These are phyloP conservation scores for Bujurquina vittata DNA, from an alignment of 2,113 vertebrate species.

Conservation along the genomic window DNA sequence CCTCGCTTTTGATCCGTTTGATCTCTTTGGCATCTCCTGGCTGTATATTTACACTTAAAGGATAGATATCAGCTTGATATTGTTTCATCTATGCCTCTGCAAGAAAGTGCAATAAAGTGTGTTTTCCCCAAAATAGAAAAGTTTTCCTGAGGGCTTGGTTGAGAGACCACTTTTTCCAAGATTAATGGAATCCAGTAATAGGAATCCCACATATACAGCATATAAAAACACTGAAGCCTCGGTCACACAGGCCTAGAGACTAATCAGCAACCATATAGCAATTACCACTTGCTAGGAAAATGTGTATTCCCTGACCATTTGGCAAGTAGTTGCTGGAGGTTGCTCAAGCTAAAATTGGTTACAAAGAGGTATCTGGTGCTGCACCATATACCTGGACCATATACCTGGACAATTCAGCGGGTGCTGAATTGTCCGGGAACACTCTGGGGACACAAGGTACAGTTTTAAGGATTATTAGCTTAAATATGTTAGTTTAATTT, in stretches of 20 bases:
- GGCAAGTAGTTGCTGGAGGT: neutral
- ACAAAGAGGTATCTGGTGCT: neutral
- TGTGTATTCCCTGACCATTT: neutral
- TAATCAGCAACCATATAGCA: no score
- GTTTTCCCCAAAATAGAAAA: neutral
- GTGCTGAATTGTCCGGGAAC: no score
- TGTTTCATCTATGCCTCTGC: slow-evolving; percentile 4
- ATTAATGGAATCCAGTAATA: neutral
- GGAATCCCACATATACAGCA: neutral
- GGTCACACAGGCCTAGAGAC: neutral
- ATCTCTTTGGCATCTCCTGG: slow-evolving; percentile 4
- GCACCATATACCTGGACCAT: no score
- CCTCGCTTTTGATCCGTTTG: slow-evolving; percentile 5
- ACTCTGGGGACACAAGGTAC: neutral
- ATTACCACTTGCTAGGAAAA: neutral
- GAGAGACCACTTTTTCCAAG: neutral
- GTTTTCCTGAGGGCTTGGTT: neutral
- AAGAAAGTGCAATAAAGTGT: slow-evolving; percentile 8
- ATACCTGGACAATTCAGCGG: no score
- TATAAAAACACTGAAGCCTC: neutral
- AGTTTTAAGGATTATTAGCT: neutral
- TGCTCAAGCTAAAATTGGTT: neutral
- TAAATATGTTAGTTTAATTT: neutral
- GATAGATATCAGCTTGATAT: neutral
- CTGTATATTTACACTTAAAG: slow-evolving; percentile 14